These are phyloP conservation scores for Thinocorus orbignyianus DNA, from an alignment of 2,113 vertebrate species.

Conservation along the genomic window DNA sequence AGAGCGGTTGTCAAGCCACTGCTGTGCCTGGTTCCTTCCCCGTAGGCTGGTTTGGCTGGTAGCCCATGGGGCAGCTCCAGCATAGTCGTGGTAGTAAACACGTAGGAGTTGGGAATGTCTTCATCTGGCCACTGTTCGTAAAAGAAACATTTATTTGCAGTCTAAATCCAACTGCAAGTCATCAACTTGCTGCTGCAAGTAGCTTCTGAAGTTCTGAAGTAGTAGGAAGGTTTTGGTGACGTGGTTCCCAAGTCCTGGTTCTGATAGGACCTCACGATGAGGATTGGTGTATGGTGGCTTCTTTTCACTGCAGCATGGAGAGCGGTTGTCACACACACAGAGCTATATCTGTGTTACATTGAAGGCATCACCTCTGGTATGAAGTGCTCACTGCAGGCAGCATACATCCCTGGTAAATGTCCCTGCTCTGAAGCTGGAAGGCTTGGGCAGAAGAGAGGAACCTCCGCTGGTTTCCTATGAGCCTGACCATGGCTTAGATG, in stretches of 20 bases:
- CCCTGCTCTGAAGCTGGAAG: not conserved
- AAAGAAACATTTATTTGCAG: not conserved
- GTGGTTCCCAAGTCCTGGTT: not conserved
- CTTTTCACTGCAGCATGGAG: accelerated
- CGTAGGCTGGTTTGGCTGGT: not conserved
- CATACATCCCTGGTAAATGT: not conserved
- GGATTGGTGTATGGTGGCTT: not conserved
- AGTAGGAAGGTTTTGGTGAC: not conserved
- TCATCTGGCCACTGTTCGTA: not conserved
- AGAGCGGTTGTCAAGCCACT: not conserved
- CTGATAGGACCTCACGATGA: not conserved
- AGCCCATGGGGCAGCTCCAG: not conserved
- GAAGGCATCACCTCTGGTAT: accelerated
- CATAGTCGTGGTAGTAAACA: not conserved
- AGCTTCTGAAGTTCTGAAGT: not conserved
- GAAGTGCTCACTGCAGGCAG: not conserved
- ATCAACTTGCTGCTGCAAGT: not conserved
- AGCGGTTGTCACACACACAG: not conserved
- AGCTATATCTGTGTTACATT: accelerated
- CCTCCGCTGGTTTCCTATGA: not conserved
- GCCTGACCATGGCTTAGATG: not conserved
- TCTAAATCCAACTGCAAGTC: not conserved
- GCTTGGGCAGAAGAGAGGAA: not conserved
- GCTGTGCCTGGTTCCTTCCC: accelerated
- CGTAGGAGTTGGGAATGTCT: not conserved